phyloP scores from a whole-genome alignment of 1,140 invertebrate species.

The Lerema accius region DNA sequence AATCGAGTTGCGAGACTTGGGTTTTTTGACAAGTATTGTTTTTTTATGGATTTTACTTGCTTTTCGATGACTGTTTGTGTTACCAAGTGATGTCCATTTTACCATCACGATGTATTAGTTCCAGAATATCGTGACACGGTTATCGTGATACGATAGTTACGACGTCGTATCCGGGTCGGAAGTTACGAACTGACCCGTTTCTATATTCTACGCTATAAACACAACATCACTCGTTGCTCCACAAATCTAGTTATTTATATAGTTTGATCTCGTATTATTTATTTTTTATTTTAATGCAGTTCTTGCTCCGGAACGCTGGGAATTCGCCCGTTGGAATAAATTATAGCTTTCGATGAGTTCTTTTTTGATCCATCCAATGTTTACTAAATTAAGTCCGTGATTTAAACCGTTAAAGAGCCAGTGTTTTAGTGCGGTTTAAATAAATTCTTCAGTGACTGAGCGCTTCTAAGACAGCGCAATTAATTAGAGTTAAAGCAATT shows the following conservation, averaged over 20 bases:
- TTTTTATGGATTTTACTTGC: no score
- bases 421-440: conserved; percentile 31
- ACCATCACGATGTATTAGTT: no score
- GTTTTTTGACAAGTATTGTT: no score
- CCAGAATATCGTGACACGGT: no score
- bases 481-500: conserved; percentile 7
- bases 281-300: conserved; percentile 64
- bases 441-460: conserved; percentile 13
- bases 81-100: no score
- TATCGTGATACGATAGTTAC: background rate
- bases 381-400: conserved; percentile 46
- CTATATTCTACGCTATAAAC: conserved; percentile 62
- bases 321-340: conserved; percentile 42
- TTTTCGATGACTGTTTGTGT: no score
- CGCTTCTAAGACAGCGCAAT: conserved; percentile 16
- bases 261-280: conserved; percentile 51
- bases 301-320: conserved; percentile 44
- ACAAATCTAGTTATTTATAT: conserved; percentile 74
- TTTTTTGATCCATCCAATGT: conserved; percentile 46
- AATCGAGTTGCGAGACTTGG: no score
- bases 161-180: conserved; percentile 5
- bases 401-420: conserved; percentile 28
- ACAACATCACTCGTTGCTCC: conserved; percentile 48
- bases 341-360: conserved; percentile 38
- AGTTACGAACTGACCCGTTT: conserved; percentile 42